These are phyloP conservation scores for Theristus sp. DNA, from an alignment of 2,888 invertebrate genomes.

Conservation along the genomic window DNA sequence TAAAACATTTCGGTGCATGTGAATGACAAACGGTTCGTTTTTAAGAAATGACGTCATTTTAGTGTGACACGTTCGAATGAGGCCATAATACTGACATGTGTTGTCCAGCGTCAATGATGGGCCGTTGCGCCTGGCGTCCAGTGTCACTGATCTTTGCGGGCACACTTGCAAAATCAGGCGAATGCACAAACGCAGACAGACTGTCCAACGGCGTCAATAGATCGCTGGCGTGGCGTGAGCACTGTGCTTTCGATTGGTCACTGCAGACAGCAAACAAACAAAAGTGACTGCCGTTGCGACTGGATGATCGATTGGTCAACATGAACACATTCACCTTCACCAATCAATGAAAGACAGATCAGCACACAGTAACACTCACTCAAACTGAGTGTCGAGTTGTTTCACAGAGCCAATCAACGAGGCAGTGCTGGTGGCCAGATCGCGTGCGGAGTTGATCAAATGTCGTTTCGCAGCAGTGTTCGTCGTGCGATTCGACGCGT, in stretches of 20 bases:
- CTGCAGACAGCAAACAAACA: constrained; percentile 6
- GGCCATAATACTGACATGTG: no score
- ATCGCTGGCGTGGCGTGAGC: constrained; percentile 53
- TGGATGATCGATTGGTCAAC: no score
- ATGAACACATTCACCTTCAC: no score
- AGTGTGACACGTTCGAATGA: no score
- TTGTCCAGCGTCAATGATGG: constrained; percentile 56
- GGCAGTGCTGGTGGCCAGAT: constrained; percentile 86
- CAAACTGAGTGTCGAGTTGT: constrained; percentile 57
- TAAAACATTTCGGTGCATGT: no score
- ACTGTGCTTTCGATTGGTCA: constrained; percentile 26
- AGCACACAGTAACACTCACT: constrained; percentile 3
- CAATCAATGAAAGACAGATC: no score
- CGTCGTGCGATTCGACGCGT: constrained; percentile 70
- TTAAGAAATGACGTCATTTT: no score
- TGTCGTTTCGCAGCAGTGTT: constrained; percentile 71
- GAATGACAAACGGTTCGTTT: no score
- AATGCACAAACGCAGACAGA: constrained; percentile 74
- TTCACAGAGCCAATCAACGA: constrained; percentile 84
- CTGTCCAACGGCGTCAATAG: constrained; percentile 73
- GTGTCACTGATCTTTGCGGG: constrained; percentile 64
- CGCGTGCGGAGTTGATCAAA: constrained; percentile 90
- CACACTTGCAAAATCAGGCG: constrained; percentile 74
- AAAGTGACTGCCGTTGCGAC: background rate
- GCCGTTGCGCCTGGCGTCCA: constrained; percentile 63